Base-by-base conservation (phyloP, 1,140 invertebrate genomes). In the Helicoverpa zea region DNA sequence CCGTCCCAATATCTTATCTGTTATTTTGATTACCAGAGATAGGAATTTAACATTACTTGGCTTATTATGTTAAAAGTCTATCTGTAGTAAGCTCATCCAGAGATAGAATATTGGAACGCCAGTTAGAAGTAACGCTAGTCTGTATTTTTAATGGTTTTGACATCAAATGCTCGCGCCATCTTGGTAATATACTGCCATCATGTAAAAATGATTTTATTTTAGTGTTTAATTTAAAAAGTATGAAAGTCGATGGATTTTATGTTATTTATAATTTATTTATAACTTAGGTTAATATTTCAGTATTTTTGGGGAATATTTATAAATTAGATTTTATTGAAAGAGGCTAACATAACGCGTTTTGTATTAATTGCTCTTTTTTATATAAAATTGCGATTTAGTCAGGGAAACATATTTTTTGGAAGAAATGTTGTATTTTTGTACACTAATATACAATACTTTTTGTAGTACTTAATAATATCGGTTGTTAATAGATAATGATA, bases 181-280 rank as follows among this genome's bases (percentile, higher is more conserved):
- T 64, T 64, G 63, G 35, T 47, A 30, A 16, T 2, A 11, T 10
- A 16, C 14, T 63, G 63, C 63, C 63, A 64, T 64, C n/a, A 16
- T 43, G 63, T 64, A 64, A 29, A 61, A 61, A 10, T 4, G 35
- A 64, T 64, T 64, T 64, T 64, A 64, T 47, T 23, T 64, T 64
- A 64, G 14, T 43, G 43, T 59, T 43, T 64, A 47, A 30, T 64
- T 9, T 43, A 64, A 30, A 43, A 47, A 47, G 13, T n/a, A 64
- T 64, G 35, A 11, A 29, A 47, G n/a, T 47, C 35, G 43, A 61
- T 35, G 58, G 12, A 11, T 30, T 30, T 54, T 14, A 29, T 30
- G 13, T 61, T 61, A 61, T 61, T 61, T 61, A 61, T 61, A 3
- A 9, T 13, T 61, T 30, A 64, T 64, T 64, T 64, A 64, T 64